Evolutionary conservation across 1,140 invertebrate species (phyloP), one percentile per base, ranked within the genome.

Genomic region (Drosophila grimshawi): DNA sequence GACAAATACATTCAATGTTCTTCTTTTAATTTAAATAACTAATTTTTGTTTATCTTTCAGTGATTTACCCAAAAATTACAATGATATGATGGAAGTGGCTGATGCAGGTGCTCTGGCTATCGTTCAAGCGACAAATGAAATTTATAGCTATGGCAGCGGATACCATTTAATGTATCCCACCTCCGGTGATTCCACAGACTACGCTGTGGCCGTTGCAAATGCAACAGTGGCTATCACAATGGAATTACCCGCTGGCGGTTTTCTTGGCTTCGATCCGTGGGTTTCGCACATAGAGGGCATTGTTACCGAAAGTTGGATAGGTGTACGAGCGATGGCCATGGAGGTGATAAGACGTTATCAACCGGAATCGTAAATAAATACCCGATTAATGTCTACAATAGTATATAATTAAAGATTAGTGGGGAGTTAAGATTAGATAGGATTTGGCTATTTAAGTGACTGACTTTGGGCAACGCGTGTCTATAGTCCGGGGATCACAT

Each of bases 251-350:
- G 95, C 95, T 35, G 94, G 94, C 43, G 95, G 94, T 5, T 82
- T 72, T 56, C 2, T 41, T 3, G 95, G 94, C 0, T 96, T 96
- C 85, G 73, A 95, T 53, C 94, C 96, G 1, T 96, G 96, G 32
- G 93, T 94, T 6, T 86, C 92, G 1, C 94, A 96, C 74, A 95
- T 97, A 29, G 70, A 93, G 37, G 92, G 93, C 30, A 92, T 94
- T 4, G 92, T 94, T 4, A 93, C 93, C 30, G 97, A 98, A 92
- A 97, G 96, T 2, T 97, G 96, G 93, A 94, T 95, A 62, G 95
- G 95, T 2, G 93, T 97, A 48, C 74, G 74, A 27, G 90, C 90
- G n/a, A 92, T 90, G 90, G 83, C 86, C 57, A 5, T 52, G 57
- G 78, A 78, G 68, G 77, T 88, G 77, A 85, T 89, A 78, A 88